Conservation (phyloP, 2,113 vertebrate species). For the Tursiops truncatus region DNA sequence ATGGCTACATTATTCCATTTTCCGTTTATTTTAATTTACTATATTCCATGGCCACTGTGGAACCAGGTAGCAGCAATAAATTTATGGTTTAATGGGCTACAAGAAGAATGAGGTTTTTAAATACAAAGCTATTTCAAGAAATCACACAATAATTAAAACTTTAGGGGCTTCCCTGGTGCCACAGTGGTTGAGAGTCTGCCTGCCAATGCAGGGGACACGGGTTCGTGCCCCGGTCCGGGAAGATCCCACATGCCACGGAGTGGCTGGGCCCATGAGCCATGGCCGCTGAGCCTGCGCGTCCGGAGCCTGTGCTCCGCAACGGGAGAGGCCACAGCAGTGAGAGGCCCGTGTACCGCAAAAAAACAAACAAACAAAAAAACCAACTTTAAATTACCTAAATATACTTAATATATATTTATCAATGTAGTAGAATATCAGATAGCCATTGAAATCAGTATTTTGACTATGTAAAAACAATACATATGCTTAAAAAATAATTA, state of each 20-base stretch:
- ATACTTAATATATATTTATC: constrained; percentile 21
- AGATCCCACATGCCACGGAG: no score
- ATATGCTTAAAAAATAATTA: background rate
- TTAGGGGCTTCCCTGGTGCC: no score
- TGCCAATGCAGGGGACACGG: no score
- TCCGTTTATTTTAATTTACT: background rate
- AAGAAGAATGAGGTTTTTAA: constrained; percentile 20
- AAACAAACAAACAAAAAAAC: no score
- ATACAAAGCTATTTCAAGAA: background rate
- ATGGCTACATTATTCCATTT: background rate
- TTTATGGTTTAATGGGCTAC: background rate
- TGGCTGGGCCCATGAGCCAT: no score
- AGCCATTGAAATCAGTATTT: constrained; percentile 21
- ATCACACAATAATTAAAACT: constrained; percentile 24
- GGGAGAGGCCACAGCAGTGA: no score
- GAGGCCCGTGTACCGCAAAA: no score
- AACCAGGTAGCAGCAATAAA: background rate
- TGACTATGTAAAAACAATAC: background rate
- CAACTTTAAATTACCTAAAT: constrained; percentile 9
- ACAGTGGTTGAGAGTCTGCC: no score
- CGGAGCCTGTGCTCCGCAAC: no score
- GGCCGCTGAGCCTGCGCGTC: no score
- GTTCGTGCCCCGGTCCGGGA: no score
- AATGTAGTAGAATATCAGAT: background rate
- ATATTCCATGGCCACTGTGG: background rate